Evolutionary conservation across 2,888 invertebrate species (phyloP).

Genomic region (Standfussiana lucernea): DNA sequence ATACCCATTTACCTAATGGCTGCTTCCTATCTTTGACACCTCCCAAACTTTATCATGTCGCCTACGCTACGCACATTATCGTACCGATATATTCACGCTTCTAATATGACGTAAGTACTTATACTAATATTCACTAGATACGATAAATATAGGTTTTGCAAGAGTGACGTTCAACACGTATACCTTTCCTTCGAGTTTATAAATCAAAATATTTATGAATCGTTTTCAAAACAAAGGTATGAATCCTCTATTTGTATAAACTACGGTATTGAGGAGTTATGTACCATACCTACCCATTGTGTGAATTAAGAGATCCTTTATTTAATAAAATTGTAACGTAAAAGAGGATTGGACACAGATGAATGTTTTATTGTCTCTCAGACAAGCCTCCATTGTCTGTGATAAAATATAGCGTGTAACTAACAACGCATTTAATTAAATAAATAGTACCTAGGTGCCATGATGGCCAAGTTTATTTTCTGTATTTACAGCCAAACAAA

Average conservation of each 20-base stretch:
- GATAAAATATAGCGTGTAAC: not conserved
- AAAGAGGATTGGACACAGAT: conserved; percentile 10
- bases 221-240: conserved; percentile 56
- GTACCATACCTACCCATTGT: conserved; percentile 42
- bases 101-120: conserved; percentile 21
- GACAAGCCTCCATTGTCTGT: conserved; percentile 2
- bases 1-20: conserved; percentile 65
- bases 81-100: conserved; percentile 22
- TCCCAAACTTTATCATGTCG: conserved; percentile 48
- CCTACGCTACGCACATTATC: conserved; percentile 28
- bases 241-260: conserved; percentile 56
- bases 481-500: not conserved
- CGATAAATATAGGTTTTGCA: conserved; percentile 42
- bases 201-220: conserved; percentile 59
- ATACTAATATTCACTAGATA: conserved; percentile 20
- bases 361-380: conserved; percentile 21
- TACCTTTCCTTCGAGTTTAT: conserved; percentile 39
- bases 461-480: not conserved
- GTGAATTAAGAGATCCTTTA: conserved; percentile 17
- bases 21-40: conserved; percentile 63
- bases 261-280: conserved; percentile 28
- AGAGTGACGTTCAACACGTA: conserved; percentile 45
- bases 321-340: conserved; percentile 6
- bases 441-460: too few species aligned
- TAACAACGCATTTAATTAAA: too few species aligned